phyloP scores from a whole-genome alignment of 30 jellyfish, hydroid and myxozoan species.

The Clytia hemisphaerica region DNA sequence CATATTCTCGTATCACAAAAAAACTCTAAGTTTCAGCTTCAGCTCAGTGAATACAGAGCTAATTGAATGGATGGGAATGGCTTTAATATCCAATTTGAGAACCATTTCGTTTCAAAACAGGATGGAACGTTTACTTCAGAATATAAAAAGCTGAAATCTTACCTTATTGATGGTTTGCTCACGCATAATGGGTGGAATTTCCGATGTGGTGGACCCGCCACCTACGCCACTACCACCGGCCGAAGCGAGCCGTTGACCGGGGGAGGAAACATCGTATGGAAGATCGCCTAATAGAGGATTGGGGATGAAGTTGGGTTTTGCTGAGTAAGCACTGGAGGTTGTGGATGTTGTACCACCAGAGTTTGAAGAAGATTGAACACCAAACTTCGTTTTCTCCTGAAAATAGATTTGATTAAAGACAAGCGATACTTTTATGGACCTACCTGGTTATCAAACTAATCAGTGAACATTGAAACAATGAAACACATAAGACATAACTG shows the following conservation, averaged over 20 bases:
- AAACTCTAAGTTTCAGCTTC: too few species aligned
- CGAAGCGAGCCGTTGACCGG: background rate
- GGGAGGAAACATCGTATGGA: too few species aligned
- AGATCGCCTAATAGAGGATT: too few species aligned
- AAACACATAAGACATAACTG: too few species aligned
- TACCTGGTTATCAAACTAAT: too few species aligned
- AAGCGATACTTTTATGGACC: too few species aligned
- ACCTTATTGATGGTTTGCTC: conserved; percentile 29
- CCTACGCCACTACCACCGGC: background rate
- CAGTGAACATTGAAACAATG: too few species aligned
- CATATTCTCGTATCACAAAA: too few species aligned
- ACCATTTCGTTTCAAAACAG: background rate
- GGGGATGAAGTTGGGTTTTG: too few species aligned
- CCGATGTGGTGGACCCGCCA: background rate
- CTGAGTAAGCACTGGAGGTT: background rate
- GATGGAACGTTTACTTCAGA: background rate
- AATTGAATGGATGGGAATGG: too few species aligned
- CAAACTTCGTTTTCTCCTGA: background rate
- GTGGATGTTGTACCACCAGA: background rate
- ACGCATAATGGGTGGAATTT: background rate
- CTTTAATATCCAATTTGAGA: too few species aligned
- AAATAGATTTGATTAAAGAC: background rate
- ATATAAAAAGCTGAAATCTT: background rate
- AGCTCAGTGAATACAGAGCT: too few species aligned
- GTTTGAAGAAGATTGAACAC: background rate